Conservation (phyloP, 2,888 invertebrate species). For the Noctua janthe region DNA sequence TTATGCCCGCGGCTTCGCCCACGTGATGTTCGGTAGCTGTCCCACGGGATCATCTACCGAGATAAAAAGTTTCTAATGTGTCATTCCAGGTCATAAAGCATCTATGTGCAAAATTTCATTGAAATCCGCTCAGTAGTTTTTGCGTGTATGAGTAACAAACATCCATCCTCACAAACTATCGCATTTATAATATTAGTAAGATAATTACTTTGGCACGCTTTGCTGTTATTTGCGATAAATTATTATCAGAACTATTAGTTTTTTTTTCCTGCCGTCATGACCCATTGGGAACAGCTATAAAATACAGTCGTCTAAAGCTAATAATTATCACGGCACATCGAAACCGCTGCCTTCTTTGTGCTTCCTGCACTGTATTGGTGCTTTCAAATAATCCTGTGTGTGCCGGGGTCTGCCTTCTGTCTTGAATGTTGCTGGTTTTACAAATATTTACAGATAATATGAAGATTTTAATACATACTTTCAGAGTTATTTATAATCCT, state of each 20-base stretch:
- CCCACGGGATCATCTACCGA: too few species aligned
- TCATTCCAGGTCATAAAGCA: too few species aligned
- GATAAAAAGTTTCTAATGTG: too few species aligned
- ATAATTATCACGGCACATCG: slow-evolving; percentile 6
- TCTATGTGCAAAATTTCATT: too few species aligned
- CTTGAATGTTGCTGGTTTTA: neutral
- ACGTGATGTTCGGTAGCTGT: too few species aligned
- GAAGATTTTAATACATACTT: neutral
- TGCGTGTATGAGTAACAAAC: too few species aligned
- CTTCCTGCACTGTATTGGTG: slow-evolving; percentile 19
- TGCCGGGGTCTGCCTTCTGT: neutral
- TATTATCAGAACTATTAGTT: neutral
- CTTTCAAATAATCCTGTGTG: slow-evolving; percentile 35
- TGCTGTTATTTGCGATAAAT: neutral
- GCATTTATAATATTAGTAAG: too few species aligned
- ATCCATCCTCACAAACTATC: too few species aligned
- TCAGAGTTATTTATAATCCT: neutral
- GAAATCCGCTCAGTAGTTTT: too few species aligned
- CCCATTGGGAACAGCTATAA: neutral
- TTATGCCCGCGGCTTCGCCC: too few species aligned
- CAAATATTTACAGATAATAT: neutral
- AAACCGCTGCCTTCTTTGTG: neutral
- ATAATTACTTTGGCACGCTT: neutral
- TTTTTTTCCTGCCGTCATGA: neutral
- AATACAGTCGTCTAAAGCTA: neutral